phyloP scores from a whole-genome alignment of 2,113 vertebrate genomes.

The Oenanthe melanoleuca region DNA sequence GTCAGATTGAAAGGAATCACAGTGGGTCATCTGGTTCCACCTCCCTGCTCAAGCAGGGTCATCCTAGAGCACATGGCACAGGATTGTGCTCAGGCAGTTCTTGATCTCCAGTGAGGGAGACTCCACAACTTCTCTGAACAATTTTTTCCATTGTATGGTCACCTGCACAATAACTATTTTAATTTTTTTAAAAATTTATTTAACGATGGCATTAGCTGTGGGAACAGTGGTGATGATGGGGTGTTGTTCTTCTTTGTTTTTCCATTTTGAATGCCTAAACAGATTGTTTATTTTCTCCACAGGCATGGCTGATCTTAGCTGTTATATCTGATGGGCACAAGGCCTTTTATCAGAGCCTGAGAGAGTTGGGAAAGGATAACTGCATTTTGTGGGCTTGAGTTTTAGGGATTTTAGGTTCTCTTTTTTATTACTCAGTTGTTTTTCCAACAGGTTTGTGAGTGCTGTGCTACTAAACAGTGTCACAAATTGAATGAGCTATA shows the following conservation, averaged over 20 bases:
- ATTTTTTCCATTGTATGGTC: not conserved
- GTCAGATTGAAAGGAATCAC: not conserved
- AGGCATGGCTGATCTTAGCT: not conserved
- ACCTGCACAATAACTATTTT: not conserved
- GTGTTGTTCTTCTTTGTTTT: not conserved
- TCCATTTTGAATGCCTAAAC: not conserved
- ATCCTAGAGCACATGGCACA: not conserved
- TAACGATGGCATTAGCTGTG: not conserved
- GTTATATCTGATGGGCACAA: not conserved
- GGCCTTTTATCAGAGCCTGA: not conserved
- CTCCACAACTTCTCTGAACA: not conserved
- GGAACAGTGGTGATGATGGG: not conserved
- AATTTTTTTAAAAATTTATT: not conserved
- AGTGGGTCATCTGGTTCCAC: not conserved
- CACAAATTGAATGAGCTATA: not conserved
- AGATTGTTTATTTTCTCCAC: not conserved
- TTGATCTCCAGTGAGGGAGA: not conserved
- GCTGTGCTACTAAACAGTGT: not conserved
- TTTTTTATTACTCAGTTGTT: not conserved
- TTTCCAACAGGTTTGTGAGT: not conserved
- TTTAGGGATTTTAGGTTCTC: not conserved
- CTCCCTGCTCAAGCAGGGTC: not conserved
- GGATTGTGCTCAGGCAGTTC: not conserved
- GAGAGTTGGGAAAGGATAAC: not conserved
- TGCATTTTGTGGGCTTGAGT: not conserved